Conservation (phyloP, 2,797 vertebrate species). For the Odontamblyopus lacepedii region DNA sequence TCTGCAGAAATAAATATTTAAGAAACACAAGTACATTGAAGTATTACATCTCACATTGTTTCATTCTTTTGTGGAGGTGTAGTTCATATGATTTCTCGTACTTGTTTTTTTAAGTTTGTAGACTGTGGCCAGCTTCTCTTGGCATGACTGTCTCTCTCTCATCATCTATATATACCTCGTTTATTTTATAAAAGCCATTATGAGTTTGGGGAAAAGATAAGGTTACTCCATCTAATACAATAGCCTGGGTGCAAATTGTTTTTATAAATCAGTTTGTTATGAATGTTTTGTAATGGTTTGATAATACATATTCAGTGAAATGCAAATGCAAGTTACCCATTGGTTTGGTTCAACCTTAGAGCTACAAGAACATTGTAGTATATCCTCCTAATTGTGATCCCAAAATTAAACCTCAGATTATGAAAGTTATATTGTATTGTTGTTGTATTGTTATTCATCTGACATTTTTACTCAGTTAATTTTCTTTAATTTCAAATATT, state of each 20-base stretch:
- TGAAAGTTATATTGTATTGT: too few relatives aligned
- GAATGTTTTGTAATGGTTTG: too few relatives aligned
- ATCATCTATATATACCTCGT: too few relatives aligned
- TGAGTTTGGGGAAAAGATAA: too few relatives aligned
- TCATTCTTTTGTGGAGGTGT: background rate
- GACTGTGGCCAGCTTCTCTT: background rate
- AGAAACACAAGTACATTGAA: background rate
- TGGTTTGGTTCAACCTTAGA: too few relatives aligned
- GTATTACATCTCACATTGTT: background rate
- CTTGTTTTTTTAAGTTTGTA: slow-evolving; percentile 29
- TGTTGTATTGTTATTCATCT: background rate
- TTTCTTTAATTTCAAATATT: too few relatives aligned
- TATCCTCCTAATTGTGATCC: background rate
- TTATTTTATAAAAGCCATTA: too few relatives aligned
- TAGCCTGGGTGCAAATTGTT: too few relatives aligned
- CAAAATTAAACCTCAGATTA: background rate
- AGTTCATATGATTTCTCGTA: slow-evolving; percentile 26
- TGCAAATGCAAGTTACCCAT: background rate
- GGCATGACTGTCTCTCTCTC: too few relatives aligned
- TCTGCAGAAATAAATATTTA: background rate
- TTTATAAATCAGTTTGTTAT: background rate
- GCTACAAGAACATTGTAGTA: too few relatives aligned
- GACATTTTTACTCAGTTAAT: too few relatives aligned
- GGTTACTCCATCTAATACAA: background rate
- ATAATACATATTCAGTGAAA: background rate